phyloP scores from a whole-genome alignment of 2,113 vertebrate genomes.

The Pungitius pungitius region DNA sequence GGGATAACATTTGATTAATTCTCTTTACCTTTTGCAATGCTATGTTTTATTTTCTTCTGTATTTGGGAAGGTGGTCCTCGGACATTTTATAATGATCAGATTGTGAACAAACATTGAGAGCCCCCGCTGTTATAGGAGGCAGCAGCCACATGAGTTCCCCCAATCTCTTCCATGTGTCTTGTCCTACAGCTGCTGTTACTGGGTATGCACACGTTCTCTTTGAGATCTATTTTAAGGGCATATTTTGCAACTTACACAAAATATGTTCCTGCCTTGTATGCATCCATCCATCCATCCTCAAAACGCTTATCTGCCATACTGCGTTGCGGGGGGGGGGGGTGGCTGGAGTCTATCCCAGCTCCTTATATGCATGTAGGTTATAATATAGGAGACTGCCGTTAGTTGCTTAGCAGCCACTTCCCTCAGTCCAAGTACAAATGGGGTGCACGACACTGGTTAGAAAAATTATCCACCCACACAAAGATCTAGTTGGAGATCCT shows the following conservation, averaged over 20 bases:
- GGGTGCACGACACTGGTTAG: background rate
- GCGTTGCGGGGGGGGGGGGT: no score
- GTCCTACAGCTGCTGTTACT: constrained; percentile 1
- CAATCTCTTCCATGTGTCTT: background rate
- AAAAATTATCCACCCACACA: constrained; percentile 28
- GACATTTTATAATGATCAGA: background rate
- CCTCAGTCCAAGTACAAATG: background rate
- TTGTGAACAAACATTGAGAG: background rate
- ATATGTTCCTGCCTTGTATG: background rate
- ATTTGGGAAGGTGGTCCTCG: background rate
- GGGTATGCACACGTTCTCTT: background rate
- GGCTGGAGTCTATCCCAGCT: no score
- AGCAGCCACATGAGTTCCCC: constrained; percentile 5
- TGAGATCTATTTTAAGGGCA: background rate
- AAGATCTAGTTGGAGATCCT: constrained; percentile 9
- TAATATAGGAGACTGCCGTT: background rate
- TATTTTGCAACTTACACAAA: background rate
- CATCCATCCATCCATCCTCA: no score
- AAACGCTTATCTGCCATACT: no score
- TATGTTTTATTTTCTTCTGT: background rate
- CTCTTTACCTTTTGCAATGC: background rate
- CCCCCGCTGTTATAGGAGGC: constrained; percentile 22
- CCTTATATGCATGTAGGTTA: background rate
- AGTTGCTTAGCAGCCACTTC: background rate
- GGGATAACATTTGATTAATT: background rate